Percentiles rank a stretch among this genome's conserved stretches.
phyloP scores from a whole-genome alignment of 1,140 invertebrate species.

The Anoplolepis gracilipes region DNA sequence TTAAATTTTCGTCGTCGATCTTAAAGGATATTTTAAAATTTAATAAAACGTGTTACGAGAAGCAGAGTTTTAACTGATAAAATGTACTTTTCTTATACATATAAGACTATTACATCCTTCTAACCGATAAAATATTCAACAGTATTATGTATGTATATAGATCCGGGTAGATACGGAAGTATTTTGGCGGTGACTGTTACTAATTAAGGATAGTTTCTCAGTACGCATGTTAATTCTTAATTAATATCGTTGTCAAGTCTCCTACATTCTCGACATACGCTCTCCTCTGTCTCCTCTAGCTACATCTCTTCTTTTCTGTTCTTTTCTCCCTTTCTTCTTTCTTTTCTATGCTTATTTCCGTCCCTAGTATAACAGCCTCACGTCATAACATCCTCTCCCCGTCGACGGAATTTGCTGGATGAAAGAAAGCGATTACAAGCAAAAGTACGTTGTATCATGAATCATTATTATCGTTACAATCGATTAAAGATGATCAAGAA shows the following conservation, averaged over 20 bases:
- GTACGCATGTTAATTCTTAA: slow-evolving; percentile 82
- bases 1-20: neutral
- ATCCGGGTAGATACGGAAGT: slow-evolving; percentile 59
- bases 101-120: neutral
- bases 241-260: slow-evolving; percentile 81
- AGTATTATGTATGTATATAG: slow-evolving; percentile 30
- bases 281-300: slow-evolving; percentile 43
- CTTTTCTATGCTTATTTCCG: slow-evolving; percentile 22
- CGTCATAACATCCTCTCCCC: neutral
- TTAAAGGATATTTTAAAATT: too few species aligned
- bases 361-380: slow-evolving; percentile 3
- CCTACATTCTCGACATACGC: slow-evolving; percentile 63
- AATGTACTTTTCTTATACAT: too few species aligned
- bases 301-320: neutral
- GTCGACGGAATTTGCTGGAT: neutral
- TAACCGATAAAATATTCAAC: neutral
- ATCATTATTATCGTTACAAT: slow-evolving; percentile 14
- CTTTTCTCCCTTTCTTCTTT: neutral
- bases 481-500: neutral
- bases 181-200: slow-evolving; percentile 77
- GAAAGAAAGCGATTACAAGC: slow-evolving; percentile 23
- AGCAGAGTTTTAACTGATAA: too few species aligned
- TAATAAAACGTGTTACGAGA: too few species aligned
- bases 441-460: neutral
- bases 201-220: slow-evolving; percentile 81